Evolutionary conservation across 2,113 vertebrate genomes (phyloP).

Genomic region (sheep (Ovis aries)): DNA sequence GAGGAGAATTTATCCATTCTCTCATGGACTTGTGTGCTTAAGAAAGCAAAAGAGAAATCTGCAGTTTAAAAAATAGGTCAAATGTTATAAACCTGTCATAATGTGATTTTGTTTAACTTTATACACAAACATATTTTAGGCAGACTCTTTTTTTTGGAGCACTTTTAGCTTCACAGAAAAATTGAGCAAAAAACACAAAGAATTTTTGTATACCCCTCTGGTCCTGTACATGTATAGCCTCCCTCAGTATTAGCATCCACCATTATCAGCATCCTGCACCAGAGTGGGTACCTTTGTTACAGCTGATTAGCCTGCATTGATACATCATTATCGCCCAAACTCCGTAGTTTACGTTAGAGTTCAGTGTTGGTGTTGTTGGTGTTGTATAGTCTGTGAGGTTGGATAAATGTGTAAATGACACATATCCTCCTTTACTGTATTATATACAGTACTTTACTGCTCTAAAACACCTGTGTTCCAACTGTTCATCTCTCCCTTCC

Average conservation of each 20-base stretch:
- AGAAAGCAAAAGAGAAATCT: background rate
- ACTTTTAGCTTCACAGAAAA: background rate
- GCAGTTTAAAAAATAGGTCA: background rate
- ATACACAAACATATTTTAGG: background rate
- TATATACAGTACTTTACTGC: background rate
- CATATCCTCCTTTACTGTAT: background rate
- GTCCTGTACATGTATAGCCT: background rate
- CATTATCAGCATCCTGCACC: background rate
- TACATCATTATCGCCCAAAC: background rate
- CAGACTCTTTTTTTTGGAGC: background rate
- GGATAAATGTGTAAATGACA: background rate
- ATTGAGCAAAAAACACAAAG: background rate
- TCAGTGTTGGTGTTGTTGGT: background rate
- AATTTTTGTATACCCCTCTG: background rate
- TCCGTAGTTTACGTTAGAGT: background rate
- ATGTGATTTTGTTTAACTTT: background rate
- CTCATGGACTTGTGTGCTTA: background rate
- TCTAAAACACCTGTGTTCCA: background rate
- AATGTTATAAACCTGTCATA: background rate
- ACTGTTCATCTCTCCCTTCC: background rate
- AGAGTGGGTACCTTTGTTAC: background rate
- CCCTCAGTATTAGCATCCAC: background rate
- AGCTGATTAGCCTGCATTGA: background rate
- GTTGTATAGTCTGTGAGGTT: background rate
- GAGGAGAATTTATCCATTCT: background rate